phyloP scores from a whole-genome alignment of 1,140 invertebrate species.

The Micrasema longulum region DNA sequence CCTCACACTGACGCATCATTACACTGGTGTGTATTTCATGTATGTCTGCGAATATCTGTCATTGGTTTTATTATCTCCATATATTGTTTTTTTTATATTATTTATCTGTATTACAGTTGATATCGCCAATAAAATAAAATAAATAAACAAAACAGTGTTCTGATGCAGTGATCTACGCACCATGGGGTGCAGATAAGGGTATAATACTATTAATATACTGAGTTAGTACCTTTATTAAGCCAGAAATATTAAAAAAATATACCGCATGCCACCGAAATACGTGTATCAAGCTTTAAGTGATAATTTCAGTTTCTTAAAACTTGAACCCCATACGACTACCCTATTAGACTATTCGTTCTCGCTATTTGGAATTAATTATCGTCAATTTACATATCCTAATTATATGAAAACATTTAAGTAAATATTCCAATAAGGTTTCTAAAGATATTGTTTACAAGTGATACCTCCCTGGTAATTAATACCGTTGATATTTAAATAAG shows the following conservation, averaged over 20 bases:
- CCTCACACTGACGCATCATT: too few species aligned
- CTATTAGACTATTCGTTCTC: background rate
- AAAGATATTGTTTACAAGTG: background rate
- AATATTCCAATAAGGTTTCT: background rate
- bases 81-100: too few species aligned
- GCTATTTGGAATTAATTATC: conserved; percentile 18
- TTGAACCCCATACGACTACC: conserved; percentile 12
- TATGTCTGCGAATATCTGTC: too few species aligned
- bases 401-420: background rate
- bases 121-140: too few species aligned
- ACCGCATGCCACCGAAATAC: conserved; percentile 21
- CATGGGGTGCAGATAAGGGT: too few species aligned
- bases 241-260: conserved; percentile 11
- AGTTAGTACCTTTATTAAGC: too few species aligned
- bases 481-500: background rate
- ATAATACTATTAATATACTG: too few species aligned
- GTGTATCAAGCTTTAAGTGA: conserved; percentile 3
- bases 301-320: conserved; percentile 25
- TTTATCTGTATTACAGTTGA: too few species aligned
- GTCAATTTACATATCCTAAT: background rate
- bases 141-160: too few species aligned
- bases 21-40: too few species aligned
- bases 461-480: background rate
- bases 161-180: too few species aligned
- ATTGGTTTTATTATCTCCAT: too few species aligned